Percentiles rank a stretch among this genome's conserved stretches.
Conservation (phyloP, 2,113 vertebrate species). For the Pampusana beccarii region DNA sequence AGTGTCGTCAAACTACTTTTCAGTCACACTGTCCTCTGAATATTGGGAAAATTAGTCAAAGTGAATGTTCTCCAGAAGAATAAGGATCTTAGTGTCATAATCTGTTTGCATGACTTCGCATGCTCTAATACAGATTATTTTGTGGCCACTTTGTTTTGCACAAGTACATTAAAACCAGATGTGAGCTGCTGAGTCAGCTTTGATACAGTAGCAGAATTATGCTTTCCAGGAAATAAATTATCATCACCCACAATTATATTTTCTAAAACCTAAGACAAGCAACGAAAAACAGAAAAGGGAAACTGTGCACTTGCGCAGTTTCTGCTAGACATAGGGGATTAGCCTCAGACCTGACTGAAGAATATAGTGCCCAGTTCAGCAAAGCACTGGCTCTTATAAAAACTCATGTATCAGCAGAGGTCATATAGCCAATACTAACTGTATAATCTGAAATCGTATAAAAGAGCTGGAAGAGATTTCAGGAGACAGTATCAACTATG, state of each 20-base stretch:
- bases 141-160: neutral
- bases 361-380: neutral
- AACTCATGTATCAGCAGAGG: neutral
- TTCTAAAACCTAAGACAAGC: conserved; percentile 8
- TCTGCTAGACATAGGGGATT: neutral
- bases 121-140: neutral
- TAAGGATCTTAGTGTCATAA: neutral
- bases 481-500: neutral
- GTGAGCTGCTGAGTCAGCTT: neutral
- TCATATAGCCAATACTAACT: neutral
- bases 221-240: conserved; percentile 3
- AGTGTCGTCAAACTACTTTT: neutral
- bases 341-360: neutral
- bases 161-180: neutral
- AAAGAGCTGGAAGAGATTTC: neutral
- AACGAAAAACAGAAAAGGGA: neutral
- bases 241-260: neutral
- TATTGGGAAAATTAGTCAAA: neutral
- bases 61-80: neutral
- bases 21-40: neutral
- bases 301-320: neutral
- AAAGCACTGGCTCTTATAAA: neutral
- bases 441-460: neutral
- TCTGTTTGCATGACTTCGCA: neutral
- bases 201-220: neutral